Evolutionary conservation across 1,140 invertebrate genomes (phyloP), one percentile per base, ranked within the genome.

Genomic region (Neomicropteryx cornuta): DNA sequence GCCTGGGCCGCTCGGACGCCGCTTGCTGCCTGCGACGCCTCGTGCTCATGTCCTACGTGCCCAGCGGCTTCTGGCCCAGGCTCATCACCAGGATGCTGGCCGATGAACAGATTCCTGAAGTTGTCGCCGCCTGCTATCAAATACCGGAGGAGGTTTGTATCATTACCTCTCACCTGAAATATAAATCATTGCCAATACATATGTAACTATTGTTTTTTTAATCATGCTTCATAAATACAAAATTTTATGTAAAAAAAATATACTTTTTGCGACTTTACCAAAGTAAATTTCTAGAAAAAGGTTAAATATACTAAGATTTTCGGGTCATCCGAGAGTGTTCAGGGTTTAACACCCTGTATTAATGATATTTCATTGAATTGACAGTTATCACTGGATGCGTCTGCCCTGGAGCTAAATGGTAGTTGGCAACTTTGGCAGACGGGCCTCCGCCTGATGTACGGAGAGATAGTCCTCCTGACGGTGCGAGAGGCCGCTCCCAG

Each of bases 391-490:
- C n/a, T n/a, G n/a, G n/a, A n/a, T n/a, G n/a, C n/a, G 1, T 71
- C 71, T 29, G 52, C 80, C 2, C 47, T 84, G 16, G 80, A 84
- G 37, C 69, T 76, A 22, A 71, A 77, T 44, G 87, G 89, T 20
- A 83, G 92, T 52, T 98, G 94, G 94, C 73, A 85, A 37, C 76
- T 96, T 3, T 98, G 95, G 95, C 90, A 95, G 59, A 91, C 88
- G 1, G 95, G 95, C 0, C 69, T 97, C 42, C 85, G 93, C 49
- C 66, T 98, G 2, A 75, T 81, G 28, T 86, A 90, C 51, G 77
- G 87, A 0, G 77, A 83, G 21, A 79, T 87, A 1, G 75, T 79
- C 0, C 61, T 96, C n/a, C 73, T 95, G 40, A 71, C 81, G 21
- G 69, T 96, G 45, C 82, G 87, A 48, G 89, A 96, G 65, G 75